A percentile compares a stretch with the other conserved stretches of the same genome.
Conservation (phyloP, 2,113 vertebrate genomes). For the Brienomyrus longianalis region DNA sequence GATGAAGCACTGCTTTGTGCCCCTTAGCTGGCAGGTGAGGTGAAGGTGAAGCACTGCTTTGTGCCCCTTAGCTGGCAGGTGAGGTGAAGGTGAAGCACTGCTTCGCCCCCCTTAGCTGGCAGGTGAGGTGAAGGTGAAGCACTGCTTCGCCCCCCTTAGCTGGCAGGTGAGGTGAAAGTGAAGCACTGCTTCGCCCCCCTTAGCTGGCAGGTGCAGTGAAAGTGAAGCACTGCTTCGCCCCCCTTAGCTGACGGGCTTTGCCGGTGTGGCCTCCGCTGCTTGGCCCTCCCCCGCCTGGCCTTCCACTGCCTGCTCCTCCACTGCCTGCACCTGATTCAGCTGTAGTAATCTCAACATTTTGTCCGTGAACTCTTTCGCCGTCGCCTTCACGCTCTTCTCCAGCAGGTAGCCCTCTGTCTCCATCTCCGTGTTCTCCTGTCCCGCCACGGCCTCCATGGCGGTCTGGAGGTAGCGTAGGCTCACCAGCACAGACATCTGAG, state of each 20-base stretch:
- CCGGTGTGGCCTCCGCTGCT: not conserved
- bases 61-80: constrained; percentile 31
- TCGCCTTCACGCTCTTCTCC: constrained; percentile 67
- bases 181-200: not conserved
- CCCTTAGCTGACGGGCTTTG: constrained; percentile 34
- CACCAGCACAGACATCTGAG: constrained; percentile 64
- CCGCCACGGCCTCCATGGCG: constrained; percentile 66
- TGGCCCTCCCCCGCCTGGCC: constrained; percentile 29
- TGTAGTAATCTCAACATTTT: constrained; percentile 51
- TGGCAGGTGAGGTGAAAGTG: too few relatives aligned
- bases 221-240: not conserved
- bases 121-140: not conserved
- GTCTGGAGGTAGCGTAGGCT: constrained; percentile 76
- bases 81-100: not conserved
- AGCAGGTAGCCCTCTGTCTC: constrained; percentile 77
- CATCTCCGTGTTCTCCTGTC: constrained; percentile 63
- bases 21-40: too few relatives aligned
- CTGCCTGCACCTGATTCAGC: constrained; percentile 51
- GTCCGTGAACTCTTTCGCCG: constrained; percentile 51
- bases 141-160: not conserved
- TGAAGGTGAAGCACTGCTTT: not conserved
- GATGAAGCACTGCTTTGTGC: not conserved
- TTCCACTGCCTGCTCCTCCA: constrained; percentile 19
- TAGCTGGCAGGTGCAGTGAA: not conserved
- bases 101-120: not conserved